A percentile compares a stretch with the other conserved stretches of the same genome.
Conservation (phyloP, 2,113 vertebrate genomes). For the Romanogobio albipinnatus region DNA sequence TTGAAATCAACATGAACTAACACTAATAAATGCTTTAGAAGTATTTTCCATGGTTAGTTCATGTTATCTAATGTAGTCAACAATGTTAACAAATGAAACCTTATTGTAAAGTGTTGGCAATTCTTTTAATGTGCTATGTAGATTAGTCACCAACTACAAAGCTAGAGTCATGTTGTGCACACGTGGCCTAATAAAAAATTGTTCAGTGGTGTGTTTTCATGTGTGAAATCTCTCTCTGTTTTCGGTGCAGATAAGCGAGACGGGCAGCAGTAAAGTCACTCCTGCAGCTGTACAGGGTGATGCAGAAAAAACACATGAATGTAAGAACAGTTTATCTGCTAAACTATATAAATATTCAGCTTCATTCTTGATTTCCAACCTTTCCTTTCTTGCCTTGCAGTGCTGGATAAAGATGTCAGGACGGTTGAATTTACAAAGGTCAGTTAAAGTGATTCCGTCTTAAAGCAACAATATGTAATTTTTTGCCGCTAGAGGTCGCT, state of each 20-base stretch:
- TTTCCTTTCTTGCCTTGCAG: constrained; percentile 56
- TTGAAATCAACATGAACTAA: too few relatives aligned
- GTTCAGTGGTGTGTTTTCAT: background rate
- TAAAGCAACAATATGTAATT: background rate
- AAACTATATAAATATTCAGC: too few relatives aligned
- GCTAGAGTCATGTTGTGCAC: background rate
- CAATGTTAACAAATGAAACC: too few relatives aligned
- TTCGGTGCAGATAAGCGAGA: constrained; percentile 82
- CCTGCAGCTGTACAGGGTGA: constrained; percentile 71
- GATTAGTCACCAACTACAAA: background rate
- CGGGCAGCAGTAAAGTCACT: constrained; percentile 70
- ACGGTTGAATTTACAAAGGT: constrained; percentile 93
- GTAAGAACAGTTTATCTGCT: constrained; percentile 70
- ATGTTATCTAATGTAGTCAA: too few relatives aligned
- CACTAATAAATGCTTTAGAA: too few relatives aligned
- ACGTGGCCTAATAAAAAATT: too few relatives aligned
- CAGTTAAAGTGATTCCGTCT: constrained; percentile 43
- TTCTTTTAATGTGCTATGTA: too few relatives aligned
- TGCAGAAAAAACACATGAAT: constrained; percentile 76
- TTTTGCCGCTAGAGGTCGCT: too few relatives aligned
- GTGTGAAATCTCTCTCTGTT: constrained; percentile 21
- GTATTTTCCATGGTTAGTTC: too few relatives aligned
- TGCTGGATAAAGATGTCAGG: constrained; percentile 84
- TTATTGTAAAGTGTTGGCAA: too few relatives aligned
- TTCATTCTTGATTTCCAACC: background rate